phyloP scores from a whole-genome alignment of 2,113 vertebrate species.

The human (Homo sapiens) region DNA sequence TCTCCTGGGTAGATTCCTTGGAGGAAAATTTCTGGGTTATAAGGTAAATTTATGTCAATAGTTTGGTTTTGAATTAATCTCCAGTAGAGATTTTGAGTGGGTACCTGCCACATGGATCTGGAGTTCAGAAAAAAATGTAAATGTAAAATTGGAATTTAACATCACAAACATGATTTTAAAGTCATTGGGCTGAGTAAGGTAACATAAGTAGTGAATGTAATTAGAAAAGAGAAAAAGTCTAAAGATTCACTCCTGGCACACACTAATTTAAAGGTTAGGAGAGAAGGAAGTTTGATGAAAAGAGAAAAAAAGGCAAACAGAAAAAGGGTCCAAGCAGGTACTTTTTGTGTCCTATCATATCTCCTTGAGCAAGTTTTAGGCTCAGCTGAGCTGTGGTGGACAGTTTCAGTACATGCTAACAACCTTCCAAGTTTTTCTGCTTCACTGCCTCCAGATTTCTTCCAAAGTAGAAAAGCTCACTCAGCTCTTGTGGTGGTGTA shows the following conservation, averaged over 20 bases:
- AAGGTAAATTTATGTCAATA: background rate
- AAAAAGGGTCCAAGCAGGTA: background rate
- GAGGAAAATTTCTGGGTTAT: background rate
- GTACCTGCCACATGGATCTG: background rate
- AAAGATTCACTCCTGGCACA: background rate
- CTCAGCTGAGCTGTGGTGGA: background rate
- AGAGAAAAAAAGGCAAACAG: background rate
- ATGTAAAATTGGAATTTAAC: slow-evolving; percentile 7
- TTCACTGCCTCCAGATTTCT: background rate
- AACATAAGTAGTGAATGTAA: background rate
- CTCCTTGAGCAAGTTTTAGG: background rate
- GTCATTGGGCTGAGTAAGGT: background rate
- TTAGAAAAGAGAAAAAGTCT: background rate
- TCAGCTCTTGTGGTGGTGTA: background rate
- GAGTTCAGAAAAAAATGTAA: background rate
- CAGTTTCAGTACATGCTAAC: background rate
- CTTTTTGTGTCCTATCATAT: background rate
- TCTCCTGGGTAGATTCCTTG: background rate
- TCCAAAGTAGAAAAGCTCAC: background rate
- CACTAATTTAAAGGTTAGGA: background rate
- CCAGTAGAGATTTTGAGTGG: background rate
- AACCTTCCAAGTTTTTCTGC: background rate
- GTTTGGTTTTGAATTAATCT: background rate
- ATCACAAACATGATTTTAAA: background rate
- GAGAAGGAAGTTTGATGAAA: background rate